A percentile compares a stretch with the other conserved stretches of the same genome.
phyloP scores from a whole-genome alignment of 2,797 vertebrate genomes.

The Helicolenus hilgendorfi region DNA sequence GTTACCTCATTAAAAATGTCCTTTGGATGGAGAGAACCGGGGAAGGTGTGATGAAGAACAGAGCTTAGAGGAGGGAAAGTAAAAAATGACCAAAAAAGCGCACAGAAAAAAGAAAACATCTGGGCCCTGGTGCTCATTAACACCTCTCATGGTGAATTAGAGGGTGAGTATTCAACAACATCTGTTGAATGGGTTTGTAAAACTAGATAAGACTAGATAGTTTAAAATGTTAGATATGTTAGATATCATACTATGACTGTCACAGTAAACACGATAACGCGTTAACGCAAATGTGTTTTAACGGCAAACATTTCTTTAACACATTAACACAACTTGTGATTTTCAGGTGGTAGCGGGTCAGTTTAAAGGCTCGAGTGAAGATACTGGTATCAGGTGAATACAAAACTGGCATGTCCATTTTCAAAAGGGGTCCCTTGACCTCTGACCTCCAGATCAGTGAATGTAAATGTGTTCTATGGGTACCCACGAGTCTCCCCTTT shows the following conservation, averaged over 20 bases:
- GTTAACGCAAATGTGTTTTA: too few relatives aligned
- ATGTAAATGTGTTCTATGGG: too few relatives aligned
- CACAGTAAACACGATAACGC: neutral
- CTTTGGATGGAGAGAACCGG: conserved; percentile 23
- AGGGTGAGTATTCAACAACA: neutral
- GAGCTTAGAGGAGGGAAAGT: conserved; percentile 1
- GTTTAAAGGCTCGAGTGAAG: neutral
- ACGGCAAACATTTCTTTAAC: too few relatives aligned
- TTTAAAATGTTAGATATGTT: neutral
- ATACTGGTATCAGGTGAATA: neutral
- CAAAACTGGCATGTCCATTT: neutral
- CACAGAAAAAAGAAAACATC: conserved; percentile 24
- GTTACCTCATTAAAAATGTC: conserved; percentile 76
- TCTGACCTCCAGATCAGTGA: too few relatives aligned
- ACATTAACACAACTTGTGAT: neutral
- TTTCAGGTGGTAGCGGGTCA: neutral
- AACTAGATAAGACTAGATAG: neutral
- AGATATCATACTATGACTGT: neutral
- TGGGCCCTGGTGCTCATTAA: conserved; percentile 59
- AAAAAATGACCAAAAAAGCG: neutral
- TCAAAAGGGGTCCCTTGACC: too few relatives aligned
- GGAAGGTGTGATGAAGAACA: conserved; percentile 16
- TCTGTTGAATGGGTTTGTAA: neutral
- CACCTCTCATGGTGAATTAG: conserved; percentile 30
- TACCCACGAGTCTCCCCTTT: too few relatives aligned